Conservation (phyloP, 2,113 vertebrate genomes). For the Lamprologus lemairii region DNA sequence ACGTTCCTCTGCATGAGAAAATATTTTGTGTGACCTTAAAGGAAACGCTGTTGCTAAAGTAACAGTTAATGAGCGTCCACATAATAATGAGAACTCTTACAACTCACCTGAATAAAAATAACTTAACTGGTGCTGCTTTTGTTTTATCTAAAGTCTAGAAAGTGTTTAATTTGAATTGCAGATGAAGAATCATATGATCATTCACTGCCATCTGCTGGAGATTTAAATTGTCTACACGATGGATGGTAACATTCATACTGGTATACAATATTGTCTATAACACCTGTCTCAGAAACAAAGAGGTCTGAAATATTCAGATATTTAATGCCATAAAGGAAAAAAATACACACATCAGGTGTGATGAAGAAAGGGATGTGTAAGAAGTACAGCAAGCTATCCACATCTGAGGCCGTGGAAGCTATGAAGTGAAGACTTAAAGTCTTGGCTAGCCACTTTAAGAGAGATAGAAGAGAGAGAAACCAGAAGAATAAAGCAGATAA, state of each 20-base stretch:
- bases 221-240: neutral
- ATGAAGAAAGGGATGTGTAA: neutral
- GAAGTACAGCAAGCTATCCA: neutral
- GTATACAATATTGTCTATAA: neutral
- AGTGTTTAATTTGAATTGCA: neutral
- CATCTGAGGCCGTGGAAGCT: fast-evolving
- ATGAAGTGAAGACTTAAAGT: neutral
- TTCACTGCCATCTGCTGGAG: neutral
- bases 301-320: neutral
- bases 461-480: neutral
- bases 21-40: neutral
- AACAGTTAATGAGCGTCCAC: neutral
- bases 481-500: neutral
- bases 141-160: neutral
- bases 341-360: fast-evolving
- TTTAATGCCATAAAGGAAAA: neutral
- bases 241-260: fast-evolving
- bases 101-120: neutral
- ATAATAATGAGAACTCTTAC: neutral
- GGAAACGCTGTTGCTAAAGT: neutral
- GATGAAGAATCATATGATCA: neutral
- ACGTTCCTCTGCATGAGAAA: neutral
- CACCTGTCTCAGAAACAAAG: fast-evolving
- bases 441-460: neutral
- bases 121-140: neutral